Conservation (phyloP, 2,888 invertebrate species). For the Byasa hedistus region DNA sequence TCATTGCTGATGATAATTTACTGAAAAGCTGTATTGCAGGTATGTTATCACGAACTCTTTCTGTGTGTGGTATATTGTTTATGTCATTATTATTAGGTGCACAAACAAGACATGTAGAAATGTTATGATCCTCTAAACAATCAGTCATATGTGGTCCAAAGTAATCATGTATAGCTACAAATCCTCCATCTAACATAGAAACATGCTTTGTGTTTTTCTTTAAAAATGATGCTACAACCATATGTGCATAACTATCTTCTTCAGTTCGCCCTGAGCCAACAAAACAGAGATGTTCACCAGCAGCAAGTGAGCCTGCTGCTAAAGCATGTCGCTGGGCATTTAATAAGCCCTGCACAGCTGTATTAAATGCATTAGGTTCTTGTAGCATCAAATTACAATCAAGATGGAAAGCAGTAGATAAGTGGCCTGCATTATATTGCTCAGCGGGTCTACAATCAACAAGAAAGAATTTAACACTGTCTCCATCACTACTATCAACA, state of each 20-base stretch:
- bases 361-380: slow-evolving; percentile 96
- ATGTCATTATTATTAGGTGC: slow-evolving; percentile 75
- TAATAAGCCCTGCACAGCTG: slow-evolving; percentile 94
- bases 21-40: slow-evolving; percentile 87
- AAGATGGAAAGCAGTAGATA: slow-evolving; percentile 98
- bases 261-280: slow-evolving; percentile 96
- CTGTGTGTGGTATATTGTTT: slow-evolving; percentile 48
- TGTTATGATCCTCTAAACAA: slow-evolving; percentile 91
- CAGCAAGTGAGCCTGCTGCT: slow-evolving; percentile 91
- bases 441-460: slow-evolving; percentile 98
- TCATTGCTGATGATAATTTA: slow-evolving; percentile 92
- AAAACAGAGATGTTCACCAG: slow-evolving; percentile 94
- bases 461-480: slow-evolving; percentile 92
- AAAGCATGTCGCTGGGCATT: slow-evolving; percentile 93
- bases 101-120: slow-evolving; percentile 90
- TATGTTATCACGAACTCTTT: slow-evolving; percentile 58
- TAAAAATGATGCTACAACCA: slow-evolving; percentile 98
- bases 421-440: slow-evolving; percentile 97
- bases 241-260: slow-evolving; percentile 97
- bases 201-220: slow-evolving; percentile 96
- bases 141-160: slow-evolving; percentile 89
- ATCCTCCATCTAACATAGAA: slow-evolving; percentile 95
- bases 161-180: slow-evolving; percentile 89
- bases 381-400: slow-evolving; percentile 98
- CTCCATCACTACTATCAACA: slow-evolving; percentile 81